Evolutionary conservation across 2,888 invertebrate species (phyloP).

Genomic region (Danaus chrysippus): DNA sequence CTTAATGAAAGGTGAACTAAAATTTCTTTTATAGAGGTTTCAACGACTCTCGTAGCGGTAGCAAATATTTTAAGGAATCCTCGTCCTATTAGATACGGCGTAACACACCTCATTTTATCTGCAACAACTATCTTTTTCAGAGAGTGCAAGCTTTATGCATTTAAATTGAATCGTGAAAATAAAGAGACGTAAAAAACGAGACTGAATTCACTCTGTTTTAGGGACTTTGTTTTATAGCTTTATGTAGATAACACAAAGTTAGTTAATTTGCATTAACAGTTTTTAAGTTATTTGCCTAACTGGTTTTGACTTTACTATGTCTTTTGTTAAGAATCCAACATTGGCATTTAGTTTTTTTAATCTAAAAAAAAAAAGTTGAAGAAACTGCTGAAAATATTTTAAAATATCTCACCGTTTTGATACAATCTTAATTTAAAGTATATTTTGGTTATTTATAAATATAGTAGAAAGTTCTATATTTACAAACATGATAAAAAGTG

Average conservation of each 20-base stretch:
- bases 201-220: constrained; percentile 3
- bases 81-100: constrained; percentile 69
- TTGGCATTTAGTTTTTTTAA: too few species aligned
- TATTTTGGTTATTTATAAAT: too few species aligned
- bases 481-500: too few species aligned
- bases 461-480: too few species aligned
- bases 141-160: constrained; percentile 38
- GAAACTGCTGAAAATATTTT: too few species aligned
- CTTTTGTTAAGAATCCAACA: neutral
- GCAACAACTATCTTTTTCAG: constrained; percentile 59
- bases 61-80: constrained; percentile 72
- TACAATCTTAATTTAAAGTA: too few species aligned
- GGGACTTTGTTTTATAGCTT: neutral
- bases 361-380: too few species aligned
- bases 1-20: constrained; percentile 75
- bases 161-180: constrained; percentile 34
- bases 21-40: constrained; percentile 76
- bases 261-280: neutral
- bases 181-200: constrained; percentile 20
- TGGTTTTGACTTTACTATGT: neutral
- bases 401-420: too few species aligned
- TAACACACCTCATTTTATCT: constrained; percentile 63
- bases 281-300: neutral
- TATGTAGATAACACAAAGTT: neutral
- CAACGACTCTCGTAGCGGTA: constrained; percentile 67